Percentiles rank a stretch among this genome's conserved stretches.
These are phyloP conservation scores for Dreissena polymorpha DNA, from an alignment of 1,140 invertebrate genomes.

Conservation along the genomic window DNA sequence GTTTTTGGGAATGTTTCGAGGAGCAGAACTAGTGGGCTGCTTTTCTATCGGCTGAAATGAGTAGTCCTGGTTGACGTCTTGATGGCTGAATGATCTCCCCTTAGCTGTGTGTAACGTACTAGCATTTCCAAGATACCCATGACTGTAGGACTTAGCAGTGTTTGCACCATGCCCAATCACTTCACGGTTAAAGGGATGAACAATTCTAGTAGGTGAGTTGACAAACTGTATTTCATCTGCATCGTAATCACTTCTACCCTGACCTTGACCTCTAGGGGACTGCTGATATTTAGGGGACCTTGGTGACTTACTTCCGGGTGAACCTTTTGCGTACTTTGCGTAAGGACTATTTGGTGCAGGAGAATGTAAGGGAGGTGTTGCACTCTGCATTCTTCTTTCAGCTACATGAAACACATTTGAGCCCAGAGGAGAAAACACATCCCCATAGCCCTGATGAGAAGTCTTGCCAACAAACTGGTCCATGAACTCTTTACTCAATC, in stretches of 20 bases:
- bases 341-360: constrained; percentile 41
- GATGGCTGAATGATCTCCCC: too few relatives aligned
- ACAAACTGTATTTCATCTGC: too few relatives aligned
- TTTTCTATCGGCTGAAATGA: constrained; percentile 28
- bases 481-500: constrained; percentile 50
- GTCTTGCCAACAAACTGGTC: constrained; percentile 48
- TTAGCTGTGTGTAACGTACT: not conserved
- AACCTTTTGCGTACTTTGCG: constrained; percentile 2
- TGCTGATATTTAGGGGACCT: constrained; percentile 21
- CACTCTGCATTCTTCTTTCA: constrained; percentile 15
- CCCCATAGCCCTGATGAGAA: not conserved
- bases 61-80: not conserved
- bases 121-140: not conserved
- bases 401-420: constrained; percentile 2
- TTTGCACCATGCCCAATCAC: not conserved
- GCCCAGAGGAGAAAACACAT: constrained; percentile 40
- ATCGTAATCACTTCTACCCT: constrained; percentile 11
- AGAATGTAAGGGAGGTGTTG: constrained; percentile 42
- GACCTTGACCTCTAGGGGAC: constrained; percentile 18
- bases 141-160: not conserved
- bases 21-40: not conserved
- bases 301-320: constrained; percentile 30
- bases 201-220: not conserved
- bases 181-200: constrained; percentile 16
- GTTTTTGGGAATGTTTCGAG: constrained; percentile 37